These are phyloP conservation scores for Tapirus terrestris DNA, from an alignment of 2,113 vertebrate species.

Conservation along the genomic window DNA sequence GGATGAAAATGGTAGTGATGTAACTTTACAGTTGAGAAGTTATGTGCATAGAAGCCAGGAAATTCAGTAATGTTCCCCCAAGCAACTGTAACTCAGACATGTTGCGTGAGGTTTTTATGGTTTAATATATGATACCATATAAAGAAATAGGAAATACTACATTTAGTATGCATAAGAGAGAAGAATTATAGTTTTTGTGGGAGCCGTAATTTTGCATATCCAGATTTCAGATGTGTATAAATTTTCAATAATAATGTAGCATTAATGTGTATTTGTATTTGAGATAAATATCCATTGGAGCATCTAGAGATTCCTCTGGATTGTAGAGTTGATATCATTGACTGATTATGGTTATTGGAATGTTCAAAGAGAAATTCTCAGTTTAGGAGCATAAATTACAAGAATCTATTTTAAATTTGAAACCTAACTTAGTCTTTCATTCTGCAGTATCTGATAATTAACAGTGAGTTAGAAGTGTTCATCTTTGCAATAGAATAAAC, in stretches of 20 bases:
- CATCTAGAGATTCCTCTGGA: fast-evolving
- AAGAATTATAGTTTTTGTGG: background rate
- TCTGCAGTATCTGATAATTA: conserved; percentile 21
- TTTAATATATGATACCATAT: conserved; percentile 60
- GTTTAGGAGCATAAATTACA: background rate
- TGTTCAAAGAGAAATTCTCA: conserved; percentile 48
- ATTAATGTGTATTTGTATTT: conserved; percentile 51
- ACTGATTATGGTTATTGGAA: fast-evolving
- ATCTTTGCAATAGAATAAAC: conserved; percentile 17
- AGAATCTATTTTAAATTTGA: conserved; percentile 34
- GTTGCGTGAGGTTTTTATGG: conserved; percentile 69
- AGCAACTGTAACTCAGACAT: conserved; percentile 72
- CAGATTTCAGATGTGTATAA: fast-evolving
- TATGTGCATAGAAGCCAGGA: conserved; percentile 59
- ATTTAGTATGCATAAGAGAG: conserved; percentile 43
- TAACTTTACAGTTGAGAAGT: conserved; percentile 67
- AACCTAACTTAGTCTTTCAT: background rate
- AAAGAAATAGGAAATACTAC: background rate
- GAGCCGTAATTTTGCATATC: conserved; percentile 41
- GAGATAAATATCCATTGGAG: background rate
- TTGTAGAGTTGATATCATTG: background rate
- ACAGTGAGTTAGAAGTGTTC: conserved; percentile 40
- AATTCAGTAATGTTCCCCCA: conserved; percentile 67
- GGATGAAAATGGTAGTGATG: conserved; percentile 54
- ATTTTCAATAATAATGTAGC: background rate